Base-by-base conservation (phyloP, 2,797 vertebrate genomes). In the Phaenicophaeus curvirostris region DNA sequence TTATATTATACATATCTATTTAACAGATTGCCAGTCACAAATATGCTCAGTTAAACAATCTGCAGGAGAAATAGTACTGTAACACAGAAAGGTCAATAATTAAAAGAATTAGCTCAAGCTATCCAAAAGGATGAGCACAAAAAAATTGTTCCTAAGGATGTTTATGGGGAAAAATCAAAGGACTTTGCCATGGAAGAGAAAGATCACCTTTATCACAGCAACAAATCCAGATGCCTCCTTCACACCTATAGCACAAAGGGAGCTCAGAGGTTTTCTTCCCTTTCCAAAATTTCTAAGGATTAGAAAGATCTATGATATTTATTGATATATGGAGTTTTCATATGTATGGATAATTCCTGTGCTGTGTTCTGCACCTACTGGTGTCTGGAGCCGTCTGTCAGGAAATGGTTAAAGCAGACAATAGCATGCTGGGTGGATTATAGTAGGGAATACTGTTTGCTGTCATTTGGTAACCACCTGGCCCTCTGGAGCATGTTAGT, bases 381-480 rank as follows among this genome's bases (percentile, higher is more conserved):
- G 61, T 33, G 15, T 53, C 37, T 71, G 71, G 30, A 90, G 27
- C 27, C 42, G 27, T 27, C 25, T 31, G 8, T n/a, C 19, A 82
- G 69, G 61, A 90, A 87, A 82, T 17, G 30, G 37, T 80, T 96
- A 74, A 92, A 90, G 37, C 63, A 85, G 50, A 61, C 20, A 67
- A 71, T 15, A 57, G 61, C 17, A 20, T 15, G 42, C 4, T 24
- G 87, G 21, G 27, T 62, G 42, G 35, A 35, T 78, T 89, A 48
- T 33, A 85, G 35, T 8, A 37, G 50, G 30, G 57, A 69, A n/a
- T 30, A 25, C 41, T n/a, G 7, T 68, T 59, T 86, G 44, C 63
- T 84, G 68, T 53, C 89, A 74, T 85, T 94, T 90, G 74, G 59
- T 79, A 73, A 71, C 67, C 79, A 90, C 55, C 63, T 91, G 80